Evolutionary conservation across 2,888 invertebrate genomes (phyloP).

Genomic region (Dynastes tityus): DNA sequence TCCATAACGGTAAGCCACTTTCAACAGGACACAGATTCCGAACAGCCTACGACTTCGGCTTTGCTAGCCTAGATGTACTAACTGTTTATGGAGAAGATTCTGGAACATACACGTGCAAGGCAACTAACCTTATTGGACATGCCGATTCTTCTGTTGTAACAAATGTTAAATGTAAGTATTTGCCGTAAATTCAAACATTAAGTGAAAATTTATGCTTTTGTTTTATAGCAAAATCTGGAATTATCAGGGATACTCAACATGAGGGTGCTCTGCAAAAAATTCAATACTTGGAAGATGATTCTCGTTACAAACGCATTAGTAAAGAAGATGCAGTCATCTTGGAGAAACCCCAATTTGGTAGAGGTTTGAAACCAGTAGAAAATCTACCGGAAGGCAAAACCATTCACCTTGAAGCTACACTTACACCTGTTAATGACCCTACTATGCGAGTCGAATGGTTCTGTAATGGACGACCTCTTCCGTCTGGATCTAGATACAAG

Average conservation of each 20-base stretch:
- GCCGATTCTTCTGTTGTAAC: constrained; percentile 87
- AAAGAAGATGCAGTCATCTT: constrained; percentile 84
- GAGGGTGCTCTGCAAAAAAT: constrained; percentile 94
- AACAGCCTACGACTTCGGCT: constrained; percentile 97
- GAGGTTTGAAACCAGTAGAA: constrained; percentile 88
- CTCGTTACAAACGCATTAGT: constrained; percentile 81
- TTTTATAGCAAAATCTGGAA: constrained; percentile 82
- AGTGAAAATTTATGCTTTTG: neutral
- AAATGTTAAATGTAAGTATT: constrained; percentile 83
- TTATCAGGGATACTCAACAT: constrained; percentile 92
- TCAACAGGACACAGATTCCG: constrained; percentile 92
- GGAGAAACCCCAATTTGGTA: constrained; percentile 92
- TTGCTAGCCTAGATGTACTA: constrained; percentile 95
- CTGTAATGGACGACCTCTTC: constrained; percentile 94
- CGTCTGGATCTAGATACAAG: constrained; percentile 95
- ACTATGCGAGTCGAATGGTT: constrained; percentile 99
- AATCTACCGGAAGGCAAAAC: constrained; percentile 89
- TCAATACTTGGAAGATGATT: constrained; percentile 90
- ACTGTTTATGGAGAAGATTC: constrained; percentile 96
- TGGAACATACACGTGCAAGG: constrained; percentile 92
- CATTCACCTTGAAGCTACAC: constrained; percentile 93
- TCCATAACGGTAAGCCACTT: constrained; percentile 92
- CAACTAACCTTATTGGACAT: constrained; percentile 88
- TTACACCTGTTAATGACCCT: constrained; percentile 98
- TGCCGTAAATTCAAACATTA: neutral